Evolutionary conservation across 2,797 vertebrate genomes (phyloP), one percentile per base, ranked within the genome.

Genomic region (Smutsia gigantea): DNA sequence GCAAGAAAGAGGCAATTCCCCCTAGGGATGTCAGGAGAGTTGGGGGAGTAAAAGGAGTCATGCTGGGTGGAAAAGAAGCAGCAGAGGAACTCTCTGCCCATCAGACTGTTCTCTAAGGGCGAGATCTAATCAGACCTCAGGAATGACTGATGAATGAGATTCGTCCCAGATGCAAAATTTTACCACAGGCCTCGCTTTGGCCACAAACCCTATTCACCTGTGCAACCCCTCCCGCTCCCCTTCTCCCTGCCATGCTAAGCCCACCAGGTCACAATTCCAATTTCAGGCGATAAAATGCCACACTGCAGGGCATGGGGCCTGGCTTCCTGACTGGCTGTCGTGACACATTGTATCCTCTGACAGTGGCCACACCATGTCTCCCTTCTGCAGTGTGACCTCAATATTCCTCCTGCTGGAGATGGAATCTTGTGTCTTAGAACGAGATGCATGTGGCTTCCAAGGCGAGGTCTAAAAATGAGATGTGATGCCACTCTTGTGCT

Each of bases 401-500:
- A 77, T 51, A 4, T 42, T 82, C 51, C 29, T 78, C 46, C 83
- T 18, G 3, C 1, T 9, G 77, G 42, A 69, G 14, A 39, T 34
- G n/a, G 68, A 7, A n/a, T 17, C 49, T 19, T 39, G 31, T 3
- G 12, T n/a, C 87, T 55, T 18, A 46, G 12, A 37, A 27, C 74
- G 46, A 72, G 39, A 94, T 2, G 31, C 3, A 0, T 0, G 4
- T 25, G 21, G 37, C 53, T 66, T 87, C 75, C 63, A 17, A 86
- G 51, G 42, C 51, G 19, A 74, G 42, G 78, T 79, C 71, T 46
- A 49, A 53, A n/a, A 64, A 66, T 59, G 18, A 31, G 74, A 39
- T 1, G 1, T 2, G 1, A 4, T 7, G 2, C 25, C 39, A 23
- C 13, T 66, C 49, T 46, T 42, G 8, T 51, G 74, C 3, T 0